Evolutionary conservation across 2,113 vertebrate genomes (phyloP).

Genomic region (Nipponia nippon): DNA sequence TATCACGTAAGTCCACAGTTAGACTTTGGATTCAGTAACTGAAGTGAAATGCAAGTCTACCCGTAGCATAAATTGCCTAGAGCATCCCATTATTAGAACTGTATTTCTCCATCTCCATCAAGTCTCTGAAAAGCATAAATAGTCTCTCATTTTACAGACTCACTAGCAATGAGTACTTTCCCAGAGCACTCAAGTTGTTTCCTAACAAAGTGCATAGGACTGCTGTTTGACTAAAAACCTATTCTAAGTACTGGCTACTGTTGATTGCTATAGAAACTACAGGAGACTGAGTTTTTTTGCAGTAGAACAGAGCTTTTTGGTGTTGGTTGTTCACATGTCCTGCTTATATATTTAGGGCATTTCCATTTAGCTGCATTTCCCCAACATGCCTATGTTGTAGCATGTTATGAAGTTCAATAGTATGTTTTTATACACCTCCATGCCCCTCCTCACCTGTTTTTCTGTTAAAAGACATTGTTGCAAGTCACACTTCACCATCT

Average conservation of each 20-base stretch:
- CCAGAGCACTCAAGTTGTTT: not conserved
- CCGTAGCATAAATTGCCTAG: not conserved
- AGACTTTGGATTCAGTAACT: not conserved
- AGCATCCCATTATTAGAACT: not conserved
- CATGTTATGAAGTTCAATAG: not conserved
- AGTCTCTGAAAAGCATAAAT: not conserved
- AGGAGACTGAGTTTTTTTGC: not conserved
- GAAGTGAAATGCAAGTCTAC: not conserved
- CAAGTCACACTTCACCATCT: not conserved
- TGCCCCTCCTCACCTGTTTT: not conserved
- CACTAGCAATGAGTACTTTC: not conserved
- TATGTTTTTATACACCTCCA: not conserved
- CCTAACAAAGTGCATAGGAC: not conserved
- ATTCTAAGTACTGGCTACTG: not conserved
- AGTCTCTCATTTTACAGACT: not conserved
- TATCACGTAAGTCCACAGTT: too few species aligned
- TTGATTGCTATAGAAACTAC: not conserved
- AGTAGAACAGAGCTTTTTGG: not conserved
- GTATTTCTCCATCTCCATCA: not conserved
- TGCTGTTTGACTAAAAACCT: not conserved
- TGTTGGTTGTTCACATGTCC: not conserved
- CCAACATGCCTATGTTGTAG: not conserved
- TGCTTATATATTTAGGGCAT: not conserved
- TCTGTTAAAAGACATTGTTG: not conserved
- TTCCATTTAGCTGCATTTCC: not conserved